Evolutionary conservation across 2,888 invertebrate genomes (phyloP).

Genomic region (Rhaphigaster nebulosa): DNA sequence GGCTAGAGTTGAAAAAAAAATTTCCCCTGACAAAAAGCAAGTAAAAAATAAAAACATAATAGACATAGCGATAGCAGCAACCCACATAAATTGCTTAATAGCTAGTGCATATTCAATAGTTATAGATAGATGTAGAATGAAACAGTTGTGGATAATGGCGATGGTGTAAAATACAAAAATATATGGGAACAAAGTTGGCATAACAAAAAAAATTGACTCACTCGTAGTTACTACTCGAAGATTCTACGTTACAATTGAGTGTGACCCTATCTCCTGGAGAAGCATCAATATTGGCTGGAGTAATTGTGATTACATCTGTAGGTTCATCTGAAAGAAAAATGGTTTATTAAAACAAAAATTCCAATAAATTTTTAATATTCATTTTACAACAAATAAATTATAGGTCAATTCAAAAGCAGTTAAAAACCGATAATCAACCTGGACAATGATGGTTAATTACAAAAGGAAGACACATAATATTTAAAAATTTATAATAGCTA

Average conservation of each 20-base stretch:
- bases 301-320: neutral
- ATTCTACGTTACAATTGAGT: neutral
- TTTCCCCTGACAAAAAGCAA: no score
- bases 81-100: no score
- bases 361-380: neutral
- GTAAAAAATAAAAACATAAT: neutral
- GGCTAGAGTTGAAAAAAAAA: no score
- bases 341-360: neutral
- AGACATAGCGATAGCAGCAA: no score
- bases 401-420: neutral
- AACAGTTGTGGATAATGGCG: neutral
- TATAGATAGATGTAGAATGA: neutral
- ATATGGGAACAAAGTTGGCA: no score
- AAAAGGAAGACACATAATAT: no score
- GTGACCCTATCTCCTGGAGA: neutral
- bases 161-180: neutral
- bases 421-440: no score
- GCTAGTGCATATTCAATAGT: no score
- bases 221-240: slow-evolving; percentile 20
- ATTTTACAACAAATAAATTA: neutral
- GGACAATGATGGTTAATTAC: no score
- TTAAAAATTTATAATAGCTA: no score
- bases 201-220: neutral
- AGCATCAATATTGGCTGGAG: slow-evolving; percentile 8
- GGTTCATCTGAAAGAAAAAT: neutral